Evolutionary conservation across 1,140 invertebrate species (phyloP), one percentile per base, ranked within the genome.

Genomic region (Drosophila kepulauana): DNA sequence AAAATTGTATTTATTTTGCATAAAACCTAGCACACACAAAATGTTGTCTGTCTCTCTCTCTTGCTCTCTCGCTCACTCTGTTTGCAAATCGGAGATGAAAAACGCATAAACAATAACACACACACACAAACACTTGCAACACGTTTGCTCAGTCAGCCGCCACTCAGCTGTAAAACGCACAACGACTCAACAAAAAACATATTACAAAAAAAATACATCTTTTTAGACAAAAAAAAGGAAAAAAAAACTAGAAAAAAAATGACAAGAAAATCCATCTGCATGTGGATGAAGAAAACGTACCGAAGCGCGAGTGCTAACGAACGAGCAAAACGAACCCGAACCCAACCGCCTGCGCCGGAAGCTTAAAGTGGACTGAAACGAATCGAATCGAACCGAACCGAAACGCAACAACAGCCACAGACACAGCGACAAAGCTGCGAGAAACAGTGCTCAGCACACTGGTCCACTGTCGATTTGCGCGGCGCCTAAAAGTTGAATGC

Each of bases 301-400:
- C 69, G 61, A 68, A 70, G 64, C 78, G 64, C 78, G 65, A 68
- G 58, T 67, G 63, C 78, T 62, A 33, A 73, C 75, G 61, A 73
- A 62, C 64, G 59, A 43, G 71, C n/a, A 25, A 54, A 52, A 69
- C 80, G 51, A 64, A 69, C 59, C 56, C 82, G 71, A 59, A 82
- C 64, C 69, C 65, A 81, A 89, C 85, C 85, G 85, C 85, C 81
- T 89, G 85, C 85, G 85, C 85, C 85, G 85, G 85, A 89, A 89
- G 84, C 85, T 89, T 81, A 89, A 88, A 76, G 63, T 75, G 71
- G 75, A 82, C 77, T 82, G 78, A 80, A 85, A 86, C 82, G 81
- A 80, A 86, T 76, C 82, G 81, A 80, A 86, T 76, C 71, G 79
- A 82, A 82, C 65, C 68, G 79, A 76, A 78, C 65, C 77, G 72